Evolutionary conservation across 2,888 invertebrate genomes (phyloP).

Genomic region (Tinea pellionella): DNA sequence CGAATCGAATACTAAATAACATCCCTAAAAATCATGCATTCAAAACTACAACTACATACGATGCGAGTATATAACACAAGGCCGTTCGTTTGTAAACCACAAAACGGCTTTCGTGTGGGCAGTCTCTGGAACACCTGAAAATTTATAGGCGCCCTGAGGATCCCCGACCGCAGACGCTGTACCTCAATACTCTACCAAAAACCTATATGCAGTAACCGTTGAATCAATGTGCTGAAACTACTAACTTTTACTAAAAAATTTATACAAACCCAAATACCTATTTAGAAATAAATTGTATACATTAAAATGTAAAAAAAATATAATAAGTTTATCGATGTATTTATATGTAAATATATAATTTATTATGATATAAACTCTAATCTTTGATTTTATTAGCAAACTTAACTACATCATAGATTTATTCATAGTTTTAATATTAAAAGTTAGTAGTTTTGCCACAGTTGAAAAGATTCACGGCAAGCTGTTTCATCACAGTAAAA

Average conservation of each 20-base stretch:
- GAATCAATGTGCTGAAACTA: not conserved
- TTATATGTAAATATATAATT: too few relatives aligned
- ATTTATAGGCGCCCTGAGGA: constrained; percentile 43
- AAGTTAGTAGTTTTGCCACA: not conserved
- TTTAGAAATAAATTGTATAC: too few relatives aligned
- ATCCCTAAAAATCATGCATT: not conserved
- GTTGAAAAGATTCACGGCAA: not conserved
- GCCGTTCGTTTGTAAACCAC: constrained; percentile 10
- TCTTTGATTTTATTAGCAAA: too few relatives aligned
- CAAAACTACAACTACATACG: not conserved
- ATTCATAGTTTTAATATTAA: not conserved
- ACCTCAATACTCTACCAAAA: not conserved
- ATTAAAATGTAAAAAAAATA: too few relatives aligned
- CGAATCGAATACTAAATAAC: too few relatives aligned
- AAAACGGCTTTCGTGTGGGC: constrained; percentile 13
- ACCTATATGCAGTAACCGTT: constrained; percentile 3
- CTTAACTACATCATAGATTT: not conserved
- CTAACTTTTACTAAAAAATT: not conserved
- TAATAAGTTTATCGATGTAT: too few relatives aligned
- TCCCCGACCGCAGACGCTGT: constrained; percentile 24
- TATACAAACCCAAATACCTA: too few relatives aligned
- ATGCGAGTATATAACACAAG: not conserved
- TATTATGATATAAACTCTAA: too few relatives aligned
- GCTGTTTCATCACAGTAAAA: not conserved
- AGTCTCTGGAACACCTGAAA: constrained; percentile 23